These are phyloP conservation scores for Epinotia bilunana DNA, from an alignment of 2,888 invertebrate genomes.

Conservation along the genomic window DNA sequence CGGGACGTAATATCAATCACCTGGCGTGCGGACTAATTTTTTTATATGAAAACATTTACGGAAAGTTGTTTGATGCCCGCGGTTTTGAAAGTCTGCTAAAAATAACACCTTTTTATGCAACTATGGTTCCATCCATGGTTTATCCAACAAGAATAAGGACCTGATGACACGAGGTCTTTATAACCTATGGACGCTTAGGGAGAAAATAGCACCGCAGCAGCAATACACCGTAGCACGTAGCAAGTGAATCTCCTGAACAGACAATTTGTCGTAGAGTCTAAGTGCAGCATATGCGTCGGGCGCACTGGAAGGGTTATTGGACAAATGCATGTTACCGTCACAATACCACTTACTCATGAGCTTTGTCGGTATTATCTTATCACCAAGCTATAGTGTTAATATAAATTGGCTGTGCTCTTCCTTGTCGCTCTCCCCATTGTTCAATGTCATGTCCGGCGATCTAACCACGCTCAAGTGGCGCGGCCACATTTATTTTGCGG, in stretches of 20 bases:
- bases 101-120: background rate
- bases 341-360: background rate
- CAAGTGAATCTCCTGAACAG: background rate
- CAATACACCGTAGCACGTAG: too few species aligned
- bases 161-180: background rate
- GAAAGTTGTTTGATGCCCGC: background rate
- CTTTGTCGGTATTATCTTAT: background rate
- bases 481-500: too few species aligned
- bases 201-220: too few species aligned
- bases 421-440: background rate
- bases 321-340: too few species aligned
- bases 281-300: background rate
- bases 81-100: background rate
- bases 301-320: too few species aligned
- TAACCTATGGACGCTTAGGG: too few species aligned
- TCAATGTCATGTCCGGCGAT: too few species aligned
- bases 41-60: slow-evolving; percentile 27
- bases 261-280: background rate
- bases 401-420: too few species aligned
- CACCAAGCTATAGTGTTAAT: background rate
- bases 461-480: too few species aligned
- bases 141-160: background rate
- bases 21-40: slow-evolving; percentile 32
- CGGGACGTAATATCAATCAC: slow-evolving; percentile 42
- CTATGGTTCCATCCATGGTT: too few species aligned